A percentile compares a stretch with the other conserved stretches of the same genome.
phyloP scores from a whole-genome alignment of 2,113 vertebrate genomes.

The Caretta caretta region DNA sequence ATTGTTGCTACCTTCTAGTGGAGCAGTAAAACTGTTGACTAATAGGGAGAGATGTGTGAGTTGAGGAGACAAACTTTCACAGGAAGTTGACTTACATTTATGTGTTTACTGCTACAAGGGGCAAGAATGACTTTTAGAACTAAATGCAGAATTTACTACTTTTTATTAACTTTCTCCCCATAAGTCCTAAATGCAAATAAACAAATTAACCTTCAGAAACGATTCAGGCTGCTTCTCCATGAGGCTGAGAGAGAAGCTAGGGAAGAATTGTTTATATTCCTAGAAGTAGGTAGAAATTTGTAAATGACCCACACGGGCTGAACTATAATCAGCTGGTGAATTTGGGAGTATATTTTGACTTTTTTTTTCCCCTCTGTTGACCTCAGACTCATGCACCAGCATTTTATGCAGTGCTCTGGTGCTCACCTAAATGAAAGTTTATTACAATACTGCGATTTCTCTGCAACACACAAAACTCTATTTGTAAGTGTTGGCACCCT shows the following conservation, averaged over 20 bases:
- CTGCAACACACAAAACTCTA: not conserved
- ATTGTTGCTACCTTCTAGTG: not conserved
- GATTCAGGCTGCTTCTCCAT: not conserved
- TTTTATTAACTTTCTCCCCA: not conserved
- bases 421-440: not conserved
- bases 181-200: not conserved
- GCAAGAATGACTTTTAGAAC: not conserved
- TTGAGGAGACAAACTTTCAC: not conserved
- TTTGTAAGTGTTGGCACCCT: not conserved
- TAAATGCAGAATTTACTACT: not conserved
- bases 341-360: not conserved
- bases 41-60: not conserved
- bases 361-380: not conserved
- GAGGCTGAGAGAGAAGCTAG: not conserved
- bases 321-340: not conserved
- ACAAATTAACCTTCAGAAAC: not conserved
- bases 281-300: not conserved
- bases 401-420: not conserved
- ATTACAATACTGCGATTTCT: not conserved
- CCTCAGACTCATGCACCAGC: not conserved
- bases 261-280: not conserved
- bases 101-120: not conserved
- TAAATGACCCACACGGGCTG: not conserved
- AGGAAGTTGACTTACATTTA: not conserved
- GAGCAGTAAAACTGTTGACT: not conserved